Evolutionary conservation across 2,113 vertebrate species (phyloP), one percentile per base, ranked within the genome.

Genomic region (Narcine bancroftii): DNA sequence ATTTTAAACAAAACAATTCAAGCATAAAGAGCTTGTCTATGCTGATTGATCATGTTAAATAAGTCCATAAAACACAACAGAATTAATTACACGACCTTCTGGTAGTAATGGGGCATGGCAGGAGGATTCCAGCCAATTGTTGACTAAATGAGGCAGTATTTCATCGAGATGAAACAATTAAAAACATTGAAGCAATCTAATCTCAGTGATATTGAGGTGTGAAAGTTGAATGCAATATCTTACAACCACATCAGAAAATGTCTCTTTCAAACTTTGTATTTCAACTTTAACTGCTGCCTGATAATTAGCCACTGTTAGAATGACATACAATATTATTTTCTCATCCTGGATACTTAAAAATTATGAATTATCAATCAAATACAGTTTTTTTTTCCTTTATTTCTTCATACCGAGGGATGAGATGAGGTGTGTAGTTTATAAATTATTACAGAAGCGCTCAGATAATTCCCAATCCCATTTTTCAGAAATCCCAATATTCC

Each of bases 71-170:
- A 69, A 91, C 33, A 42, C 26, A 26, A 29, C 65, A 17, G 63
- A 45, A 66, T 47, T 66, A 47, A 71, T 66, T 42, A 15, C 26
- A 29, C 11, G 65, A 10, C 71, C 69, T 60, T 42, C 53, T 21
- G 56, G 56, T 26, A 60, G 26, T 65, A 63, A 17, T 1, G 24
- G 24, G 33, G 83, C 15, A 17, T 36, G 15, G n/a, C 83, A 87
- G 89, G 39, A 69, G 42, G 89, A 91, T 91, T 39, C 24, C 1
- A 66, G 87, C 87, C n/a, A 89, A 66, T 89, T 65, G 24, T 63
- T 29, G 87, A 65, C 56, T 60, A 56, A 56, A 85, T n/a, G 29
- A 60, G 29, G 56, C 81, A 15, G 13, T 83, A 36, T 85, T 47
- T 47, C 60, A 56, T 56, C 60, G 53, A n/a, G 50, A 21, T 87